Evolutionary conservation across 2,113 vertebrate genomes (phyloP), one percentile per base, ranked within the genome.

Genomic region (Periophthalmus modestus): DNA sequence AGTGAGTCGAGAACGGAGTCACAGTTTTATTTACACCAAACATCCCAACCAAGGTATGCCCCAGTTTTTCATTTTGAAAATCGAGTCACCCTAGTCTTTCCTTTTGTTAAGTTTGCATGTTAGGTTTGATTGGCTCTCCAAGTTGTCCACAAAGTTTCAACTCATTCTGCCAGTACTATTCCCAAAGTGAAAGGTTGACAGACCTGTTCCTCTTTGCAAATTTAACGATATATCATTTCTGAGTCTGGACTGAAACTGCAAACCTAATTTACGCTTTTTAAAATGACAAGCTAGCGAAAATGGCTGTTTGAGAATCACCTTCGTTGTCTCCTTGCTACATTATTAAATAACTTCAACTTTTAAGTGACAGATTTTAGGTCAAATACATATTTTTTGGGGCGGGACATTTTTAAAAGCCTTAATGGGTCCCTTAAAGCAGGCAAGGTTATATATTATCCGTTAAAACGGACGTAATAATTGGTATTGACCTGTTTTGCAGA

Each of bases 331-430:
- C 59, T 34, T 34, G 15, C 59, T 62, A 34, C 59, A 62, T 62
- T 62, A 62, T 62, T 62, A 62, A 61, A 62, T 62, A 65, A 39
- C 18, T 34, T n/a, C 62, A n/a, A 65, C 62, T 65, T 65, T 65
- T 65, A 39, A 65, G 62, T n/a, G 34, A 18, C 34, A 65, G 19
- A 39, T 39, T 65, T 65, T 21, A 39, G 18, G 16, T 65, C 62
- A 65, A 39, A 65, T 65, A 43, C 34, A 43, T 39, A 39, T 62
- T 18, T 65, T 43, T 65, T 34, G 13, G 34, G 39, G 36, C 18
- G 34, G 11, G 34, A n/a, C 62, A 34, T 7, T 39, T 36, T 39
- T 65, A 39, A 19, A 65, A 65, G 62, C 62, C 9, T 65, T 43
- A 65, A 65, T 65, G 62, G 34, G 34, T 19, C 9, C 4, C 19